Percentiles rank a stretch among this genome's conserved stretches.
Conservation (phyloP, 2,888 invertebrate genomes). For the Megamerina dolium region DNA sequence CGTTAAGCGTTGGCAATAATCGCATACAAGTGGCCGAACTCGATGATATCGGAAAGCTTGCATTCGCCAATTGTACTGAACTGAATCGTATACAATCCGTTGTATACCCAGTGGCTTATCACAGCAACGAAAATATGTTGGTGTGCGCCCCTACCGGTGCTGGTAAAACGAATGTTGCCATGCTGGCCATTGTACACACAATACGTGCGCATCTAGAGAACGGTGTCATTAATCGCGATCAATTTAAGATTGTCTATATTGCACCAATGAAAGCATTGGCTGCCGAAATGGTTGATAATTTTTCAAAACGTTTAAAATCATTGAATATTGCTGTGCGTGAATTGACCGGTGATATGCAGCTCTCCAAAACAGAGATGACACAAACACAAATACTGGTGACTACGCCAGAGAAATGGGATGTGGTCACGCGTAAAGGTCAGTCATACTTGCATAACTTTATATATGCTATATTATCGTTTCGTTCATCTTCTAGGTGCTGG, state of each 20-base stretch:
- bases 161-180: conserved; percentile 97
- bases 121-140: conserved; percentile 92
- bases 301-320: conserved; percentile 71
- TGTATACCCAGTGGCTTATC: conserved; percentile 91
- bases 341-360: conserved; percentile 96
- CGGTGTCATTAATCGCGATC: conserved; percentile 77
- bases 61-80: conserved; percentile 78
- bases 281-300: conserved; percentile 95
- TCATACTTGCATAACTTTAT: background rate
- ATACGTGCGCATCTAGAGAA: conserved; percentile 78
- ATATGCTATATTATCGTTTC: background rate
- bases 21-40: conserved; percentile 55
- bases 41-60: conserved; percentile 76
- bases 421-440: conserved; percentile 84
- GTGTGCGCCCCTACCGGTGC: conserved; percentile 99
- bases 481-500: conserved; percentile 55
- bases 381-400: conserved; percentile 97
- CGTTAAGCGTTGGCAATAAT: conserved; percentile 58
- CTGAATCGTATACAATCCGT: conserved; percentile 94
- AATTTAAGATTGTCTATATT: conserved; percentile 97
- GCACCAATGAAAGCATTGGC: conserved; percentile 99
- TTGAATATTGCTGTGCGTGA: conserved; percentile 82
- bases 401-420: conserved; percentile 99
- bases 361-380: conserved; percentile 88
- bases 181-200: conserved; percentile 86